These are phyloP conservation scores for Ricordea florida DNA, from an alignment of 92 coral and sea anemone species.

Conservation along the genomic window DNA sequence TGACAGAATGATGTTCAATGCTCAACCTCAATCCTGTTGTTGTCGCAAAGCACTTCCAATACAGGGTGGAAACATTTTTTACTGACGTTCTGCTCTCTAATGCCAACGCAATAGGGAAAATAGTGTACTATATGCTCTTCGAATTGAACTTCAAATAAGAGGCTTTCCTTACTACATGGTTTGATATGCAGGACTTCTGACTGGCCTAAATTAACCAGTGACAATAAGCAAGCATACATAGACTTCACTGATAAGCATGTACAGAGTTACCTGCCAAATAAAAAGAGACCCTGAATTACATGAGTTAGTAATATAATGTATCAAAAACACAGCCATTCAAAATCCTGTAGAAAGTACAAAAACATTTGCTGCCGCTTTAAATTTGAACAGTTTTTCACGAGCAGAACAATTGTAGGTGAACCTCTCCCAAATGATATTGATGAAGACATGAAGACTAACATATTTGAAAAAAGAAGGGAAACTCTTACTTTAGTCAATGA, in stretches of 20 bases:
- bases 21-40: constrained; percentile 37
- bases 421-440: constrained; percentile 10
- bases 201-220: neutral
- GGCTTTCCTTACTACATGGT: constrained; percentile 11
- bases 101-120: constrained; percentile 13
- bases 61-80: constrained; percentile 26
- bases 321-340: constrained; percentile 23
- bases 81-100: constrained; percentile 7
- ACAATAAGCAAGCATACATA: neutral
- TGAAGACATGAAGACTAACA: too few relatives aligned
- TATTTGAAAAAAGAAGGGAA: too few relatives aligned
- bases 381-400: constrained; percentile 34
- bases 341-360: constrained; percentile 6
- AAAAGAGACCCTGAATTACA: constrained; percentile 12
- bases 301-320: constrained; percentile 27
- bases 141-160: constrained; percentile 33
- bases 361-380: constrained; percentile 16
- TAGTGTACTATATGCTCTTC: constrained; percentile 29
- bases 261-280: constrained; percentile 16
- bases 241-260: constrained; percentile 10
- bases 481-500: too few relatives aligned
- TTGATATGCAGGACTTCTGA: constrained; percentile 32
- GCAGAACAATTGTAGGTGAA: constrained; percentile 13
- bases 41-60: constrained; percentile 40
- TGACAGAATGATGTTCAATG: constrained; percentile 11